Evolutionary conservation across 2,888 invertebrate species (phyloP).

Genomic region (Lasioglossum leucozonium): DNA sequence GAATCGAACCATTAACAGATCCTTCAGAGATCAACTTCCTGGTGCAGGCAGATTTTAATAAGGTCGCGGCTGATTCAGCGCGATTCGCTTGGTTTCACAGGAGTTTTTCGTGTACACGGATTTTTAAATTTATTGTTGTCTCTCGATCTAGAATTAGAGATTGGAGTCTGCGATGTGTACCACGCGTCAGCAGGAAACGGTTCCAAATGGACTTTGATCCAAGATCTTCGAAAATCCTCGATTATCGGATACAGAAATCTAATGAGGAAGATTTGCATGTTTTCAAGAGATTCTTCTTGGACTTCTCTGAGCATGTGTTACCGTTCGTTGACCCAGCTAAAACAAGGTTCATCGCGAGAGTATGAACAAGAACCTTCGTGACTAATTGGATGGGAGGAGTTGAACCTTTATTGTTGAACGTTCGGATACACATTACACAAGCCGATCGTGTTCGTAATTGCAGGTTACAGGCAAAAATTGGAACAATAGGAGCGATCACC

Average conservation of each 20-base stretch:
- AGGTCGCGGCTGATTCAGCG: not conserved
- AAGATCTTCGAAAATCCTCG: not conserved
- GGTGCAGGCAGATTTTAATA: not conserved
- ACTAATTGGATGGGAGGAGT: constrained; percentile 7
- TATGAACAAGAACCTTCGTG: not conserved
- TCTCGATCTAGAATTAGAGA: not conserved
- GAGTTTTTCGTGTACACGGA: not conserved
- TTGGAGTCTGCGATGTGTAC: not conserved
- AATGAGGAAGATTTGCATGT: not conserved
- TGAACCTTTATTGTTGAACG: not conserved
- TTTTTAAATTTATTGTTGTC: not conserved
- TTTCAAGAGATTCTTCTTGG: not conserved
- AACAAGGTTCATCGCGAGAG: not conserved
- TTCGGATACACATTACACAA: not conserved
- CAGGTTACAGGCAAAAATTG: not conserved
- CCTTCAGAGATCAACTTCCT: not conserved
- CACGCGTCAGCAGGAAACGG: not conserved
- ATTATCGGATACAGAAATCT: not conserved
- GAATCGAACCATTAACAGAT: not conserved
- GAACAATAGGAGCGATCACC: not conserved
- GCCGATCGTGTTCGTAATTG: not conserved
- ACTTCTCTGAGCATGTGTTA: not conserved
- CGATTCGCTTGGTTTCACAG: not conserved
- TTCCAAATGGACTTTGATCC: not conserved
- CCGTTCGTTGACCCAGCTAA: constrained; percentile 31